phyloP scores from a whole-genome alignment of 2,888 invertebrate species.

The Anorthoa munda region DNA sequence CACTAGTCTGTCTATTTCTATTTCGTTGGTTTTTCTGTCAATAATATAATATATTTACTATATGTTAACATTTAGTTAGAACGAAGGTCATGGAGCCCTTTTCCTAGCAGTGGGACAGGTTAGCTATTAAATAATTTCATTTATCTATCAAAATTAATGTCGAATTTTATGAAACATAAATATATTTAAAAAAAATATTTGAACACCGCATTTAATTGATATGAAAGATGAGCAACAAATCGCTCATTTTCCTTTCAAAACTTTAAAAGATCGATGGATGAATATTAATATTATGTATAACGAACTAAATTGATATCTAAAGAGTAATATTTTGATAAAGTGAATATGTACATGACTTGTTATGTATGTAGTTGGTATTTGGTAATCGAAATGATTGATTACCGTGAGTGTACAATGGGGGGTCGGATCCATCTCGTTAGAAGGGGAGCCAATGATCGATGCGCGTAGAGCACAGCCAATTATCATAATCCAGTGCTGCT shows the following conservation, averaged over 20 bases:
- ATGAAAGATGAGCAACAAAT: constrained; percentile 35
- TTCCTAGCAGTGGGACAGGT: too few species aligned
- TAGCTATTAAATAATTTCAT: too few species aligned
- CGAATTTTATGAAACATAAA: neutral
- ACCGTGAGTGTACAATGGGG: constrained; percentile 62
- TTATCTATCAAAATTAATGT: too few species aligned
- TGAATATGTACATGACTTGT: constrained; percentile 48
- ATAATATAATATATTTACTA: too few species aligned
- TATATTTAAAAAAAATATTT: neutral
- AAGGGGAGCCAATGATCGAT: constrained; percentile 71
- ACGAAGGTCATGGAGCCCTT: too few species aligned
- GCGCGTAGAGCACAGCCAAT: constrained; percentile 63
- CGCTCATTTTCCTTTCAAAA: constrained; percentile 42
- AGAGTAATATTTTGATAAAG: constrained; percentile 51
- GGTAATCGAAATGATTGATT: constrained; percentile 70
- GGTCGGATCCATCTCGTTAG: constrained; percentile 61
- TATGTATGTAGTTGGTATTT: constrained; percentile 60
- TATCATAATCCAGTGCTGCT: constrained; percentile 66
- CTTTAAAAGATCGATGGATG: constrained; percentile 45
- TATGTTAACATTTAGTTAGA: too few species aligned
- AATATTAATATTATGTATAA: constrained; percentile 40
- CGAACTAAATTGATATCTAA: constrained; percentile 30
- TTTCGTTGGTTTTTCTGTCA: too few species aligned
- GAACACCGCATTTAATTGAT: neutral
- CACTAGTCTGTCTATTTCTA: too few species aligned